Percentiles rank a stretch among this genome's conserved stretches.
phyloP scores from a whole-genome alignment of 92 coral and sea anemone genomes.

The Phenganax marumi region DNA sequence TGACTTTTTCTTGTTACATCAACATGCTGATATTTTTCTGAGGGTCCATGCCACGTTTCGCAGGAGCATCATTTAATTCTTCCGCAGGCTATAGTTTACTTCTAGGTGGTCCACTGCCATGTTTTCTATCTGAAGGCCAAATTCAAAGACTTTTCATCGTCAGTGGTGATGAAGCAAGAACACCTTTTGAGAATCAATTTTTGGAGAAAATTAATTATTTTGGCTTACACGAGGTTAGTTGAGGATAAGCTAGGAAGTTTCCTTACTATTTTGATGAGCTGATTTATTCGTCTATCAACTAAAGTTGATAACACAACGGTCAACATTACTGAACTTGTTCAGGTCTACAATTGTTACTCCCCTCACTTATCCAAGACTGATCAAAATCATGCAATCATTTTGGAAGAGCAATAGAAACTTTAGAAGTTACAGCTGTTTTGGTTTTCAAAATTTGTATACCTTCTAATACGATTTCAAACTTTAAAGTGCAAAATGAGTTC shows the following conservation, averaged over 20 bases:
- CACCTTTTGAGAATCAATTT: slow-evolving; percentile 41
- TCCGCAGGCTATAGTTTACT: no score
- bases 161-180: slow-evolving; percentile 34
- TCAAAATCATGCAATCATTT: slow-evolving; percentile 35
- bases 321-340: slow-evolving; percentile 40
- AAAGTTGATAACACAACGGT: slow-evolving; percentile 47
- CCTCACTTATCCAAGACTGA: slow-evolving; percentile 44
- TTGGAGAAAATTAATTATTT: slow-evolving; percentile 42
- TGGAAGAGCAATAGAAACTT: no score
- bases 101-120: no score
- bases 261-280: not conserved
- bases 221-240: slow-evolving; percentile 48
- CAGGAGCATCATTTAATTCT: no score
- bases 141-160: slow-evolving; percentile 10
- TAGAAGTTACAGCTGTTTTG: no score
- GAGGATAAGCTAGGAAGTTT: not conserved
- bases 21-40: no score
- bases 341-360: slow-evolving; percentile 42
- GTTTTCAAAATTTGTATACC: no score
- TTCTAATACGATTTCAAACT: no score
- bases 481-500: no score
- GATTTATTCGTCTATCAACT: not conserved
- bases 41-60: no score
- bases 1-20: not conserved
- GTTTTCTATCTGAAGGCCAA: no score